phyloP scores from a whole-genome alignment of 2,113 vertebrate genomes.

The Heptranchias perlo region DNA sequence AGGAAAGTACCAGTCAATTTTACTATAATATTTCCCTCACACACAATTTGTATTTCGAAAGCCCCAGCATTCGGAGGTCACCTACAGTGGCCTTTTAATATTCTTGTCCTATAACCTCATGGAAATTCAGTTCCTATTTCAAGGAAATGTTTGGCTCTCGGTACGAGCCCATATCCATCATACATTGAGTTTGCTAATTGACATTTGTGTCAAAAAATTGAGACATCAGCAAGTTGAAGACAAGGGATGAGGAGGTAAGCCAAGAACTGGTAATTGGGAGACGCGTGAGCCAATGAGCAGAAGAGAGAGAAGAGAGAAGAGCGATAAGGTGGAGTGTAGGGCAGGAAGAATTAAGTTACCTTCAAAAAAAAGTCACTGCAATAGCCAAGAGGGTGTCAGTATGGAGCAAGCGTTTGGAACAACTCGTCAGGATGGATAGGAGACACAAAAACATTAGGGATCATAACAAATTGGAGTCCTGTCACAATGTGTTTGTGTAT shows the following conservation, averaged over 20 bases:
- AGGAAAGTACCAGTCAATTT: neutral
- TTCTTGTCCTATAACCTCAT: neutral
- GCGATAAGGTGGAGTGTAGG: neutral
- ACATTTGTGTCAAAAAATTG: neutral
- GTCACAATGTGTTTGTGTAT: too few species aligned
- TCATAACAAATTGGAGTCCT: neutral
- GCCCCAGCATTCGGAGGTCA: neutral
- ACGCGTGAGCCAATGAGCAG: neutral
- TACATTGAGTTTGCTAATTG: neutral
- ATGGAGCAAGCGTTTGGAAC: neutral
- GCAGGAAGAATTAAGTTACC: neutral
- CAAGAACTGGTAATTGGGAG: neutral
- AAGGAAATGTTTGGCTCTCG: neutral
- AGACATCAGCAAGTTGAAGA: neutral
- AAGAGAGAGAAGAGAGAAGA: neutral
- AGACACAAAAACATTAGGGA: neutral
- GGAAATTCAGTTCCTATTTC: neutral
- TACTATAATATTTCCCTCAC: neutral
- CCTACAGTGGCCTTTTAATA: neutral
- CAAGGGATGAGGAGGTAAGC: neutral
- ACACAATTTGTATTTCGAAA: neutral
- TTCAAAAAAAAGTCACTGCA: neutral
- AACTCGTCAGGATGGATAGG: too few species aligned
- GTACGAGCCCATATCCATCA: neutral
- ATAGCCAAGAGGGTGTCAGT: neutral